Evolutionary conservation across 2,113 vertebrate genomes (phyloP).

Genomic region (Cricetomys ansorgei): DNA sequence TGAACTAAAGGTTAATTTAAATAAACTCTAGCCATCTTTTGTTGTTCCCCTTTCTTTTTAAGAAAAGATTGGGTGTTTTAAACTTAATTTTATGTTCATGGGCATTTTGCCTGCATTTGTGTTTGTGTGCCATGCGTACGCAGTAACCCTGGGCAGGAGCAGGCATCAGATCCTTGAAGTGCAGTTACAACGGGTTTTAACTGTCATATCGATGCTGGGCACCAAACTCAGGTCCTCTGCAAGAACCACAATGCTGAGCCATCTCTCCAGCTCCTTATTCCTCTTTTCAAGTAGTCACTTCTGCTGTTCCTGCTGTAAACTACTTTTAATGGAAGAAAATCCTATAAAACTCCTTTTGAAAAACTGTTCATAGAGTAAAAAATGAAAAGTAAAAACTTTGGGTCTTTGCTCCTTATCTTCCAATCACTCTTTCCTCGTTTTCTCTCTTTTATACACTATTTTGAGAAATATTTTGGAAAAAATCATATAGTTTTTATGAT

Average conservation of each 20-base stretch:
- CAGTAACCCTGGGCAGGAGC: background rate
- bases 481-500: background rate
- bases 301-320: background rate
- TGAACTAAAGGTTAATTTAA: background rate
- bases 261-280: background rate
- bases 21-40: conserved; percentile 9
- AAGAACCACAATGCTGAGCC: background rate
- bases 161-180: background rate
- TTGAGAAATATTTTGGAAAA: background rate
- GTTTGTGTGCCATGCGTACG: background rate
- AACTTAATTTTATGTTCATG: background rate
- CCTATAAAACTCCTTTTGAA: background rate
- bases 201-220: background rate
- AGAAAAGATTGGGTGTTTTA: background rate
- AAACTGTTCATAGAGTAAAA: background rate
- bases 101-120: background rate
- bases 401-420: background rate
- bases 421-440: background rate
- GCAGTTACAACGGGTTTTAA: no score
- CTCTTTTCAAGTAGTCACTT: background rate
- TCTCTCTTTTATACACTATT: background rate
- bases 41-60: background rate
- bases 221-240: background rate
- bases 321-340: background rate
- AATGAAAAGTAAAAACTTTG: background rate